Evolutionary conservation across 2,888 invertebrate genomes (phyloP).

Genomic region (Scrobipalpa atriplicella): DNA sequence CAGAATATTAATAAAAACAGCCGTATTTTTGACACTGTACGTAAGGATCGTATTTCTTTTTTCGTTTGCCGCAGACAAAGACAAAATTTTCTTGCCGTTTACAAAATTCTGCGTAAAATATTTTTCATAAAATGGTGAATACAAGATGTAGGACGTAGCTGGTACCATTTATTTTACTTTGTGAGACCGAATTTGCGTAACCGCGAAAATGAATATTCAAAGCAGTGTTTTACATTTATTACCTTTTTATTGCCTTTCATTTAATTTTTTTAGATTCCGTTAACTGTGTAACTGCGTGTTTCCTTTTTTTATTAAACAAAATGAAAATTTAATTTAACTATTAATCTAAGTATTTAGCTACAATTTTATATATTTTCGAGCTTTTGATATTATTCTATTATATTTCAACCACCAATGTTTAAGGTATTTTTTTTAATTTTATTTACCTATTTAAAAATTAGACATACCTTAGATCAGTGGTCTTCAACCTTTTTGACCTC

Average conservation of each 20-base stretch:
- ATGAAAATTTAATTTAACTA: no score
- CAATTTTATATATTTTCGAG: no score
- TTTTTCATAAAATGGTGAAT: background rate
- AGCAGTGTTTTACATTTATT: background rate
- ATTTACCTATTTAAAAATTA: no score
- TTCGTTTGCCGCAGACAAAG: background rate
- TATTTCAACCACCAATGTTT: no score
- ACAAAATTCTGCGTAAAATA: background rate
- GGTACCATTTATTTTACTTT: background rate
- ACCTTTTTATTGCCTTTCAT: background rate
- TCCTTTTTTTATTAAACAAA: no score
- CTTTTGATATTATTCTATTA: no score
- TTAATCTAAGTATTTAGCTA: no score
- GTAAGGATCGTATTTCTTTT: background rate
- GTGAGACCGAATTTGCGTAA: background rate
- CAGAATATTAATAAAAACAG: background rate
- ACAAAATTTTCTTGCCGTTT: background rate
- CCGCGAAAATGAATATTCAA: background rate
- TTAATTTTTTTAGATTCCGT: background rate
- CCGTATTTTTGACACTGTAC: conserved; percentile 12
- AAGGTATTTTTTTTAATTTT: no score
- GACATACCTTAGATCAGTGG: no score
- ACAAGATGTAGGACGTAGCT: background rate
- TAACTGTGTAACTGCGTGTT: background rate
- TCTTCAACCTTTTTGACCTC: no score